These are phyloP conservation scores for Heterodera filipjevi DNA, from an alignment of 2,888 invertebrate species.

Conservation along the genomic window DNA sequence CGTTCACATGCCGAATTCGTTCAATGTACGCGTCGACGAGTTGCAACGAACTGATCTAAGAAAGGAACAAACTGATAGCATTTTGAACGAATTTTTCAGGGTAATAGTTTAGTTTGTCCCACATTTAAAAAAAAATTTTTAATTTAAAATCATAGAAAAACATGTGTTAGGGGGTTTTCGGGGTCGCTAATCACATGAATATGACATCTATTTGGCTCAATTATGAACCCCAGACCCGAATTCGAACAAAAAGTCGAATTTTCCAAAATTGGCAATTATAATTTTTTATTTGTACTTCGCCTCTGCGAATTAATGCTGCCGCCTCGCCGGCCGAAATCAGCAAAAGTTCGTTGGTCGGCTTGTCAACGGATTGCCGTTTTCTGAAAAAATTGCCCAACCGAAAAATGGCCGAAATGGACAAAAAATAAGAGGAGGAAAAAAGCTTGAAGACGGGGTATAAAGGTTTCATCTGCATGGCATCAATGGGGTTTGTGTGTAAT, in stretches of 20 bases:
- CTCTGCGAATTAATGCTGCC: conserved; percentile 43
- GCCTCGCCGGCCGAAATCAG: conserved; percentile 45
- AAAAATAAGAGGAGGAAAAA: conserved; percentile 30
- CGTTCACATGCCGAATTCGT: conserved; percentile 44
- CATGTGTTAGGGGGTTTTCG: no score
- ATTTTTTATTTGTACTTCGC: conserved; percentile 33
- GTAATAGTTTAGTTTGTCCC: no score
- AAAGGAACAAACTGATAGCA: not conserved
- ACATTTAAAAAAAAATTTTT: no score
- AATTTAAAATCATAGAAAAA: no score
- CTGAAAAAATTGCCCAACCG: conserved; percentile 34
- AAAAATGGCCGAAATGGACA: conserved; percentile 35
- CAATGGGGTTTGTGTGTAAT: no score
- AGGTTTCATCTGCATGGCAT: not conserved
- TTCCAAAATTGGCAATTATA: not conserved
- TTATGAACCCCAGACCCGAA: no score
- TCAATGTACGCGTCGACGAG: conserved; percentile 47
- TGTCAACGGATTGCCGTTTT: conserved; percentile 29
- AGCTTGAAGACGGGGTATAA: conserved; percentile 1
- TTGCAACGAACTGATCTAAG: conserved; percentile 22
- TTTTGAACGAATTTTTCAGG: not conserved
- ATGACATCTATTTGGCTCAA: no score
- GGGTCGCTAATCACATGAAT: no score
- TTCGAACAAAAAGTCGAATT: not conserved
- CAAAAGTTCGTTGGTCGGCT: conserved; percentile 39